Conservation (phyloP, 2,888 invertebrate species). For the Apantesis nais region DNA sequence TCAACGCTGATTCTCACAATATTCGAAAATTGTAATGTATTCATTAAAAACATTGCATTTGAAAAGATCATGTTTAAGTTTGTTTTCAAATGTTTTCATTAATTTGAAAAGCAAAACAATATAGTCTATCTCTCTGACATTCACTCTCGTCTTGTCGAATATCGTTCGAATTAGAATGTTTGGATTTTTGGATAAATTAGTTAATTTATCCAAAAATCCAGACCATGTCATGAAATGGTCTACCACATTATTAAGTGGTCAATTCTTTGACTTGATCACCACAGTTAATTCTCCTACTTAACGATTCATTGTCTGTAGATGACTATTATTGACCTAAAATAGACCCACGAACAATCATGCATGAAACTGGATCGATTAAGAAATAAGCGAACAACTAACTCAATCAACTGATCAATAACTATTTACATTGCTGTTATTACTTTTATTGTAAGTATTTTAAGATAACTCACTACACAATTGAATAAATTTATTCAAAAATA, state of each 20-base stretch:
- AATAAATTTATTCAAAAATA: not conserved
- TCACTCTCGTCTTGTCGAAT: not conserved
- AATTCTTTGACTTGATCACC: no score
- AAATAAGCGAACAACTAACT: conserved; percentile 31
- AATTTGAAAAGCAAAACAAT: not conserved
- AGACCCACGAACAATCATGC: conserved; percentile 22
- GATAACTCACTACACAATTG: not conserved
- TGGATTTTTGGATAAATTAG: not conserved
- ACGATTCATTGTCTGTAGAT: conserved; percentile 3
- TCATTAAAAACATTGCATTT: no score
- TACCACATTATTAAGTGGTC: no score
- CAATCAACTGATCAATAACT: conserved; percentile 41
- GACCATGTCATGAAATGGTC: no score
- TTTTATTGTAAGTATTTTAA: conserved; percentile 19
- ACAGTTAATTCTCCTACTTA: conserved; percentile 1
- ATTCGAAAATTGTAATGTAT: not conserved
- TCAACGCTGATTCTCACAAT: not conserved
- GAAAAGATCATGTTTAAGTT: no score
- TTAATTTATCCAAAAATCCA: not conserved
- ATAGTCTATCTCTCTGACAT: not conserved
- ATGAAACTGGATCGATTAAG: conserved; percentile 31
- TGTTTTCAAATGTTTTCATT: no score
- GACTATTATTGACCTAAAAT: conserved; percentile 29
- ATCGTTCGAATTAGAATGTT: not conserved
- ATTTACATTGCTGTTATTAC: conserved; percentile 34